Evolutionary conservation across 92 coral and sea anemone genomes (phyloP), one percentile per base, ranked within the genome.

Genomic region (Zoanthus gigantus): DNA sequence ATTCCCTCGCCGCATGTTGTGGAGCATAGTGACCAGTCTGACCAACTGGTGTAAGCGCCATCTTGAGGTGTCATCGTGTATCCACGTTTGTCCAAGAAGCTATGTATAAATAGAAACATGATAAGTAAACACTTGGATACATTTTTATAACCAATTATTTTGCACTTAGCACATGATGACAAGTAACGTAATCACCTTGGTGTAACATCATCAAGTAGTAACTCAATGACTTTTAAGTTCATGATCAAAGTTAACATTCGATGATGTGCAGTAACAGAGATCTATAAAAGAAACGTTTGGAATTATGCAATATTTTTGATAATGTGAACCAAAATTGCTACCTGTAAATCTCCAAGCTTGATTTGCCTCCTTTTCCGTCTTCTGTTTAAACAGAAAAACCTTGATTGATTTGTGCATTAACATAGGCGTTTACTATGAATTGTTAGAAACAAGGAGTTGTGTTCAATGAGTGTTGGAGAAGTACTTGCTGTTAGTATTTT

Each of bases 21-120:
- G 44, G 85, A 81, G 53, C 85, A 81, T 16, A 50, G 85, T 7
- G 85, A 65, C 85, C 85, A 81, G 42, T 66, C 85, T 15, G 85
- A 81, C 85, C 85, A 81, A 31, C 18, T 66, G 60, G 58, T 81
- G 75, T 81, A 81, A 42, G 16, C 18, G 42, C 85, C 85, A 31
- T 81, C 53, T 28, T 68, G 85, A 2, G 85, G 85, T 65, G 46
- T 63, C 85, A 81, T 81, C 13, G 14, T 5, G 15, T 66, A 17
- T 28, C 65, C 85, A 4, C 74, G 60, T 16, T 65, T 81, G 74
- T 81, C 85, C n/a, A 81, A 48, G 13, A 81, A 81, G 75, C 85
- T 81, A 14, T 7, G 17, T 18, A 14, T 77, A 56, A 34, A 14
- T n/a, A 57, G 18, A 58, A 1, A 3, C 42, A 34, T 34, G 42